A percentile compares a stretch with the other conserved stretches of the same genome.
Evolutionary conservation across 2,888 invertebrate species (phyloP).

Genomic region (Euplexia lucipara): DNA sequence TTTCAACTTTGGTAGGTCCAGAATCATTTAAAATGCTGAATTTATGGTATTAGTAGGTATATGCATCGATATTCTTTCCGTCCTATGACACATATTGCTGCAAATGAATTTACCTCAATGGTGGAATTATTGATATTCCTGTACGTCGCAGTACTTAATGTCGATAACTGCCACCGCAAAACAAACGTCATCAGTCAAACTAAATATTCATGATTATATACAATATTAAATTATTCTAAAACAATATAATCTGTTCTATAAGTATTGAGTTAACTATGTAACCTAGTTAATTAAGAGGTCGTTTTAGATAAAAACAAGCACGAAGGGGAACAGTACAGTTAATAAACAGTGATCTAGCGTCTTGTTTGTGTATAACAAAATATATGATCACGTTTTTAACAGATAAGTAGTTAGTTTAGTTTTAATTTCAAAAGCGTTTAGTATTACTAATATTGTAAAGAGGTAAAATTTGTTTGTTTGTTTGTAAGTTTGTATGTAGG

Average conservation of each 20-base stretch:
- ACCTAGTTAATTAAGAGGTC: conserved; percentile 27
- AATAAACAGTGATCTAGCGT: neutral
- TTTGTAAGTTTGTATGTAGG: too few species aligned
- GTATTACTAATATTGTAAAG: too few species aligned
- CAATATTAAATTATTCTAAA: neutral
- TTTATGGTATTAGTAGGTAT: too few species aligned
- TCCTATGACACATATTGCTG: too few species aligned
- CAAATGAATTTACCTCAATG: too few species aligned
- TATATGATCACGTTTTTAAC: neutral
- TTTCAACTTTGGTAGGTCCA: too few species aligned
- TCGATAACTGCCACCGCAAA: neutral
- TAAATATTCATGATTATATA: too few species aligned
- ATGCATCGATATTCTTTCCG: too few species aligned
- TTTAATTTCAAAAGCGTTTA: neutral
- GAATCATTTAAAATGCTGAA: too few species aligned
- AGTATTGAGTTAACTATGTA: conserved; percentile 4
- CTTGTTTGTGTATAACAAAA: conserved; percentile 1
- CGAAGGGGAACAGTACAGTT: conserved; percentile 21
- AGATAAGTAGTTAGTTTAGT: neutral
- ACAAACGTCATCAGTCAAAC: too few species aligned
- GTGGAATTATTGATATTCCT: neutral
- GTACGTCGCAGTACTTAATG: neutral
- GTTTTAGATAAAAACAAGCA: conserved; percentile 20
- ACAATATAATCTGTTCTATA: neutral
- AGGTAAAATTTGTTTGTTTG: too few species aligned